Evolutionary conservation across 2,888 invertebrate species (phyloP), one percentile per base, ranked within the genome.

Genomic region (Noctua fimbriata): DNA sequence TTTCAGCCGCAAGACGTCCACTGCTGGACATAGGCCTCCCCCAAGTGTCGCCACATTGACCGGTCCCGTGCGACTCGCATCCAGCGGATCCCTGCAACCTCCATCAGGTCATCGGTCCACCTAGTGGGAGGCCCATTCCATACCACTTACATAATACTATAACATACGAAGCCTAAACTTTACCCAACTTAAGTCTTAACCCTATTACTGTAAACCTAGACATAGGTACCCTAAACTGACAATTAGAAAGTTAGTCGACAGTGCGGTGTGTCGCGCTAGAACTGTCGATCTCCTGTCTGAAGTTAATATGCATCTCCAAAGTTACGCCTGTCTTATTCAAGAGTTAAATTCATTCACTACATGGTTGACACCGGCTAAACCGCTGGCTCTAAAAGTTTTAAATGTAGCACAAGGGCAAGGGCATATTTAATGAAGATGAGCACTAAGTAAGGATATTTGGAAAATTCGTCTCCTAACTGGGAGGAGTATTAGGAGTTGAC

Each of bases 241-340:
- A 80, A 58, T 80, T 81, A 73, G 49, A 41, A 79, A 81, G 74
- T 81, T 81, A 67, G n/a, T 2, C 58, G 24, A 44, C 12, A 44
- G 44, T 44, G 67, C 44, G n/a, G 16, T 32, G 24, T 65, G 47
- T 49, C 41, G 32, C 41, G 58, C 5, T 24, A 44, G 47, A 49
- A 41, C 24, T 4, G 65, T 81, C 41, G n/a, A 21, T 16, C 58
- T 58, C 14, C 28, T 65, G 9, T 32, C 41, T 58, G 14, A 65
- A 52, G 5, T 63, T 32, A 41, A 41, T 52, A 52, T 65, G 28
- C 14, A 9, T 65, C 24, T 69, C 44, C 6, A 69, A 10, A 52
- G 14, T 52, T 58, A n/a, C 0, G 14, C 24, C 18, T 10, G 32
- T n/a, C 58, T 76, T 36, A n/a, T 6, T 32, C 12, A 24, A 21